Conservation (phyloP, 2,797 vertebrate species). For the Uromys caudimaculatus region DNA sequence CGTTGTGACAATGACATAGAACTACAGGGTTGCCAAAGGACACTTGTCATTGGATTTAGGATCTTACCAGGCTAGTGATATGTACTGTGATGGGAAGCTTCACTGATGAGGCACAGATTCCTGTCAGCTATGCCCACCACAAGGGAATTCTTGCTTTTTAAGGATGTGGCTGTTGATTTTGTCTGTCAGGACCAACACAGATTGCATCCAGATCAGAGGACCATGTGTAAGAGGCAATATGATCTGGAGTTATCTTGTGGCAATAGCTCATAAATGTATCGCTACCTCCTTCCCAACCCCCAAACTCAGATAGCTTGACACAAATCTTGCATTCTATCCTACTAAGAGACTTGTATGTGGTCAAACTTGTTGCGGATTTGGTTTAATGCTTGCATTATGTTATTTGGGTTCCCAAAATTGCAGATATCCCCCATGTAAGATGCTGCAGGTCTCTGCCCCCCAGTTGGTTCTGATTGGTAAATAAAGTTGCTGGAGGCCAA, state of each 20-base stretch:
- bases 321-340: too few relatives aligned
- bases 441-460: too few relatives aligned
- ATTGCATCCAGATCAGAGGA: background rate
- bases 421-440: too few relatives aligned
- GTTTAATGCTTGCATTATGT: too few relatives aligned
- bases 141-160: background rate
- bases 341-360: background rate
- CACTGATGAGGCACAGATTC: background rate
- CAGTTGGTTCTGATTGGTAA: too few relatives aligned
- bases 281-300: too few relatives aligned
- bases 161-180: background rate
- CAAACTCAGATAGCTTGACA: background rate
- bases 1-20: background rate
- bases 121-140: too few relatives aligned
- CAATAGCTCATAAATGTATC: background rate
- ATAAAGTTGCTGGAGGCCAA: too few relatives aligned
- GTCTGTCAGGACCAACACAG: background rate
- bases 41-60: background rate
- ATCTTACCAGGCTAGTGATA: background rate
- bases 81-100: background rate
- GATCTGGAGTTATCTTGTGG: background rate
- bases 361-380: too few relatives aligned
- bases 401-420: too few relatives aligned
- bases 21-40: background rate
- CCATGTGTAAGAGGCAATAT: background rate